phyloP scores from a whole-genome alignment of 2,888 invertebrate species.

The Agonopterix alstromeriana region DNA sequence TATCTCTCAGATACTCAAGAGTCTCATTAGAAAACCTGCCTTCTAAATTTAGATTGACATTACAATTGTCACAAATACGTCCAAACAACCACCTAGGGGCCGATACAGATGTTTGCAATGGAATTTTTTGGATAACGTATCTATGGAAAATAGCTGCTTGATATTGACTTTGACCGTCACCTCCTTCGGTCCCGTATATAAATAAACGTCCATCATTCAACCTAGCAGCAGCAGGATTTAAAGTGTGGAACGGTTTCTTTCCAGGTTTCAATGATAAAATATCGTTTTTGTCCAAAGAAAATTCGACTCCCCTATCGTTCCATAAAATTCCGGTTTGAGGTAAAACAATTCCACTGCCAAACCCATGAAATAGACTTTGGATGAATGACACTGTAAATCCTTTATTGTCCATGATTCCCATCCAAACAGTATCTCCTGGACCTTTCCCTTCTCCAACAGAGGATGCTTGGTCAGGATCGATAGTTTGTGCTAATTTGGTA shows the following conservation, averaged over 20 bases:
- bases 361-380: constrained; percentile 53
- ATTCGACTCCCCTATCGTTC: constrained; percentile 57
- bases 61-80: constrained; percentile 22
- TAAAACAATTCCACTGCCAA: constrained; percentile 54
- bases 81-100: constrained; percentile 60
- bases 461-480: constrained; percentile 34
- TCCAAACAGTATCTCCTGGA: constrained; percentile 61
- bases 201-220: constrained; percentile 57
- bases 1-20: constrained; percentile 39
- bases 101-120: constrained; percentile 43
- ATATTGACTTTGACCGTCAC: constrained; percentile 62
- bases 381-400: constrained; percentile 67
- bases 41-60: constrained; percentile 40
- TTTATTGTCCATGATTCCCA: constrained; percentile 60
- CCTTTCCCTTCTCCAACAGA: constrained; percentile 33
- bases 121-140: constrained; percentile 49
- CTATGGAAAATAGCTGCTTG: constrained; percentile 65
- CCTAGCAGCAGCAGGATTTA: constrained; percentile 56
- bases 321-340: constrained; percentile 61
- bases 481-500: constrained; percentile 37
- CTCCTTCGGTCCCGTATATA: constrained; percentile 60
- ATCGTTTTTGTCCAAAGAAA: constrained; percentile 37
- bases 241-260: constrained; percentile 59
- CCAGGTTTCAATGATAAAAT: constrained; percentile 48
- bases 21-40: constrained; percentile 44